Base-by-base conservation (phyloP, 2,113 vertebrate species). In the Gambusia holbrooki region DNA sequence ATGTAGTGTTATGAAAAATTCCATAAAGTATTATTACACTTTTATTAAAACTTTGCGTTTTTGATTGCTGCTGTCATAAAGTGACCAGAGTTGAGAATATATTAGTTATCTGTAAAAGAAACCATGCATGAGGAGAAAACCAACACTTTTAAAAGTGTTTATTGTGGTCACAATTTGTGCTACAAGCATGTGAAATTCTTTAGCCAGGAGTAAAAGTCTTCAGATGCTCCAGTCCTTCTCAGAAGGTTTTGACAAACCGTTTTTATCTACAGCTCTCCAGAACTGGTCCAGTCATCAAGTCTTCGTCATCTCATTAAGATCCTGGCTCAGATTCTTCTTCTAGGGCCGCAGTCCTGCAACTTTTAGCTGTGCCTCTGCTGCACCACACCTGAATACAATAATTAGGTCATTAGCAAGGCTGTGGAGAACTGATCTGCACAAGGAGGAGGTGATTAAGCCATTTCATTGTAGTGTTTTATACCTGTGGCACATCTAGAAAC, bases 11-110 rank as follows among this genome's bases (percentile, higher is more conserved):
- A 63, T 67, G 28, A 85, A 3, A 63, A 28, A 66, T 60, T 51
- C 51, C n/a, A 69, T 63, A 9, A 69, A 69, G 29, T 27, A 33
- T 62, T 62, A 17, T 40, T 65, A 30, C 25, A 62, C 63, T 45
- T 62, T 29, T 45, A 62, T 76, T 74, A 54, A 66, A 66, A 66
- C 12, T 12, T 64, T 37, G 22, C 54, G 42, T 33, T 72, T 58
- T 27, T 28, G 29, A 48, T 51, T 32, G 27, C 32, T 58, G 25
- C 51, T 60, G 6, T 9, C 51, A 70, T 30, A 70, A 58, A 54
- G 54, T 32, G n/a, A 32, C 15, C 14, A 19, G 17, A 6, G 45
- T 48, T 17, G 12, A 35, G 22, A 25, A 58, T 17, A 33, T 8
- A 29, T 48, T 58, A 58, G 29, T 14, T 25, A 58, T 68, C 48